Conservation (phyloP, 2,888 invertebrate genomes). For the Hanleya hanleyi region DNA sequence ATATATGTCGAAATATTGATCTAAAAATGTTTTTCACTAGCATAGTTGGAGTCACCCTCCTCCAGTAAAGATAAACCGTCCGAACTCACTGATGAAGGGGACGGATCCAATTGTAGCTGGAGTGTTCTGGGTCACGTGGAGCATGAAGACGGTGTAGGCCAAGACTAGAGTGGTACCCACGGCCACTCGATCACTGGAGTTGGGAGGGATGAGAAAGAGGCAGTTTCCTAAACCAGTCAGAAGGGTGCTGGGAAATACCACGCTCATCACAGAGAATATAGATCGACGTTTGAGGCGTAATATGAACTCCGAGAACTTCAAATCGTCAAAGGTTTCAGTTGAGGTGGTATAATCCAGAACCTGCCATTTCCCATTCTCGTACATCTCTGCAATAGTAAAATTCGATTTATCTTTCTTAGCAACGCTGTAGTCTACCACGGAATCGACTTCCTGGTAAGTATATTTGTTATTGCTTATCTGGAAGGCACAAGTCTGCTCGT, state of each 20-base stretch:
- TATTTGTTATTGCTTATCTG: background rate
- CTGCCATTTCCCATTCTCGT: background rate
- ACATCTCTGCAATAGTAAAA: background rate
- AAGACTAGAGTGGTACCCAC: background rate
- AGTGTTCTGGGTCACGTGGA: background rate
- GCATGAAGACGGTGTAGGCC: constrained; percentile 7
- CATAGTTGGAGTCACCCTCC: too few species aligned
- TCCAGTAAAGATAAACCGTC: too few species aligned
- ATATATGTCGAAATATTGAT: too few species aligned
- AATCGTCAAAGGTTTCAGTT: background rate
- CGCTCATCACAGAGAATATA: background rate
- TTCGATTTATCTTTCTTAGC: background rate
- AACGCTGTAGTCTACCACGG: background rate
- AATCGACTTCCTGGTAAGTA: background rate
- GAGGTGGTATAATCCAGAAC: background rate
- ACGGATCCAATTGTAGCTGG: background rate
- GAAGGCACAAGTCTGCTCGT: background rate
- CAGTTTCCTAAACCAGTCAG: background rate
- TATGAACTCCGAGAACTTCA: background rate
- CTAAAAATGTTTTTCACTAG: too few species aligned
- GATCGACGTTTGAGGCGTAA: background rate
- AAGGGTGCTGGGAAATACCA: background rate
- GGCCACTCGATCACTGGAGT: background rate
- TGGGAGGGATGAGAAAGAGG: background rate
- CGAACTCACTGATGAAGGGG: constrained; percentile 2